Conservation (phyloP, 2,888 invertebrate genomes). For the Caenorhabditis afra region DNA sequence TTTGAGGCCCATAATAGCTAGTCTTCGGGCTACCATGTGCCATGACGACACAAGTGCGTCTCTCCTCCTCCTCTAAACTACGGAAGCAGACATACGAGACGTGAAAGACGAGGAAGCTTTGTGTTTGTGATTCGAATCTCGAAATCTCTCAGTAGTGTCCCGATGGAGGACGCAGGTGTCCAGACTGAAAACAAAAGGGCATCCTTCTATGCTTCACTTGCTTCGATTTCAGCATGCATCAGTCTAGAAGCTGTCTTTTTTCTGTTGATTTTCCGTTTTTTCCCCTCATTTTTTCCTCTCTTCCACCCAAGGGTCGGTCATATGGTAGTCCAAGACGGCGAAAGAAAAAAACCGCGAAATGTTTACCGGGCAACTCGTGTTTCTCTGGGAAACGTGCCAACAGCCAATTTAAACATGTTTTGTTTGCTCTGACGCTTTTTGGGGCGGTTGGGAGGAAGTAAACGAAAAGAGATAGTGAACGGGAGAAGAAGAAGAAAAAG, state of each 20-base stretch:
- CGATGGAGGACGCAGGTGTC: slow-evolving; percentile 11
- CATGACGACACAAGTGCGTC: slow-evolving; percentile 40
- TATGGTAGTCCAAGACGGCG: not conserved
- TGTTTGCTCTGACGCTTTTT: slow-evolving; percentile 35
- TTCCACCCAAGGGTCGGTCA: too few species aligned
- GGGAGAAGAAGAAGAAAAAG: not conserved
- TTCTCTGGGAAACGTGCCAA: slow-evolving; percentile 57
- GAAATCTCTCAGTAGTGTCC: too few species aligned
- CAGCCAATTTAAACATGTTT: slow-evolving; percentile 47
- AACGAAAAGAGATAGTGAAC: not conserved
- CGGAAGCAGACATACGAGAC: not conserved
- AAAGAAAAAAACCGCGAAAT: slow-evolving; percentile 30
- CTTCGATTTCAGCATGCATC: not conserved
- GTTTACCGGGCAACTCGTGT: slow-evolving; percentile 54
- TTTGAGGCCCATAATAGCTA: slow-evolving; percentile 20
- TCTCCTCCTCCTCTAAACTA: not conserved
- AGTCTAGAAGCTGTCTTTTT: too few species aligned
- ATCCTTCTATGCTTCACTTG: not conserved
- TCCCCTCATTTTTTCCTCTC: slow-evolving; percentile 3
- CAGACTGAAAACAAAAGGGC: slow-evolving; percentile 1
- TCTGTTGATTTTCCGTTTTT: slow-evolving; percentile 39
- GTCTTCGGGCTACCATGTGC: slow-evolving; percentile 8
- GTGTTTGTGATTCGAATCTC: too few species aligned
- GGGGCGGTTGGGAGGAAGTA: not conserved
- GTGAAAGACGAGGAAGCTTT: too few species aligned